These are phyloP conservation scores for Charadrius vociferus DNA, from an alignment of 2,113 vertebrate species.

Conservation along the genomic window DNA sequence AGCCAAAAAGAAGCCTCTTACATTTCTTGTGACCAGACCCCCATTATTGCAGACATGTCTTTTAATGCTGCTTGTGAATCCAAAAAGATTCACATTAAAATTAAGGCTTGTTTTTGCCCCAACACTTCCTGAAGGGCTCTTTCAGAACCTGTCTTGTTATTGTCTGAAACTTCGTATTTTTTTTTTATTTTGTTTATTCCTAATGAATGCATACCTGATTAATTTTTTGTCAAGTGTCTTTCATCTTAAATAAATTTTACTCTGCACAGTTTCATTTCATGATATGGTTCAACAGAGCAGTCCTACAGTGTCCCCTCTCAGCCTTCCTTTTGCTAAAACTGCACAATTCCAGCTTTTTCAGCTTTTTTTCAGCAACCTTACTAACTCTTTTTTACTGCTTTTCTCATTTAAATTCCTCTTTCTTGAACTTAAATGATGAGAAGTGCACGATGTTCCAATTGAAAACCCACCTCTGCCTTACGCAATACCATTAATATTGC, in stretches of 20 bases:
- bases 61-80: neutral
- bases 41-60: accelerated
- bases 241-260: neutral
- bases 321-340: neutral
- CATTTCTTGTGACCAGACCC: neutral
- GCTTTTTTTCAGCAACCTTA: neutral
- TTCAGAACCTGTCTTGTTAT: neutral
- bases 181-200: neutral
- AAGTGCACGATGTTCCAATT: neutral
- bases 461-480: neutral
- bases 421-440: neutral
- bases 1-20: neutral
- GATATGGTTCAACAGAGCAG: neutral
- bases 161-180: neutral
- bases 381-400: neutral
- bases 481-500: neutral
- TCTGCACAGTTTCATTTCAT: neutral
- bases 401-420: neutral
- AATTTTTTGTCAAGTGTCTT: neutral
- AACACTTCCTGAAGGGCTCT: neutral
- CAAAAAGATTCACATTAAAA: neutral
- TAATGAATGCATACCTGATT: neutral
- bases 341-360: neutral
- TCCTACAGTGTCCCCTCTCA: neutral
- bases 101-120: neutral